These are phyloP conservation scores for Neodon shergylaensis DNA, from an alignment of 2,113 vertebrate genomes.

Conservation along the genomic window DNA sequence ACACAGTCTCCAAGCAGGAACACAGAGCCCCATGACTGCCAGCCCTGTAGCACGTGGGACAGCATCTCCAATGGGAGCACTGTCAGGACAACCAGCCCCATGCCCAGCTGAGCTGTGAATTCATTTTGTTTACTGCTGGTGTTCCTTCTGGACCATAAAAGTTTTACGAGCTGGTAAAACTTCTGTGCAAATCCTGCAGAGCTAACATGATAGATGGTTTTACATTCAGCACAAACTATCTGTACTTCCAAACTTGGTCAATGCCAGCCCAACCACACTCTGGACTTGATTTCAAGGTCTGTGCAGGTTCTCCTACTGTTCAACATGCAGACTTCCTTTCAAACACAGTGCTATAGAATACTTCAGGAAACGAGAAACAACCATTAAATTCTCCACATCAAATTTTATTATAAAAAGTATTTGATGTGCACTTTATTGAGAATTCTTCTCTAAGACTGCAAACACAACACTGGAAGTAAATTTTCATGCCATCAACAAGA, in stretches of 20 bases:
- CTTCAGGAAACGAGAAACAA: background rate
- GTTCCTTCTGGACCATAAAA: conserved; percentile 56
- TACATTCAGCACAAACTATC: fast-evolving
- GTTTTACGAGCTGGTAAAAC: conserved; percentile 57
- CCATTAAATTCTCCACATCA: background rate
- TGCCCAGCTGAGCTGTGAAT: background rate
- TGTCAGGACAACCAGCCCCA: background rate
- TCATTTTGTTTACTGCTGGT: background rate
- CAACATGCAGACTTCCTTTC: background rate
- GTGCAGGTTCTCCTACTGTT: background rate
- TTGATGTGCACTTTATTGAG: background rate
- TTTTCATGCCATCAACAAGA: background rate
- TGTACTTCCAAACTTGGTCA: fast-evolving
- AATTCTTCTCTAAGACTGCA: background rate
- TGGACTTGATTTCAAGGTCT: background rate
- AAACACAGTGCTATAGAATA: fast-evolving
- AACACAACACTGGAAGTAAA: background rate
- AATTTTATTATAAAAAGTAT: background rate
- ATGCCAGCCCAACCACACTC: fast-evolving
- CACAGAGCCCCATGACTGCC: background rate
- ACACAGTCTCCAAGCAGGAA: background rate
- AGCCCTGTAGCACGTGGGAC: background rate
- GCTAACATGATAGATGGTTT: background rate
- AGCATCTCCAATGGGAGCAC: background rate
- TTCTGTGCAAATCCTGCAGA: background rate